Base-by-base conservation (phyloP, 2,797 vertebrate species). In the Ataeniobius toweri region DNA sequence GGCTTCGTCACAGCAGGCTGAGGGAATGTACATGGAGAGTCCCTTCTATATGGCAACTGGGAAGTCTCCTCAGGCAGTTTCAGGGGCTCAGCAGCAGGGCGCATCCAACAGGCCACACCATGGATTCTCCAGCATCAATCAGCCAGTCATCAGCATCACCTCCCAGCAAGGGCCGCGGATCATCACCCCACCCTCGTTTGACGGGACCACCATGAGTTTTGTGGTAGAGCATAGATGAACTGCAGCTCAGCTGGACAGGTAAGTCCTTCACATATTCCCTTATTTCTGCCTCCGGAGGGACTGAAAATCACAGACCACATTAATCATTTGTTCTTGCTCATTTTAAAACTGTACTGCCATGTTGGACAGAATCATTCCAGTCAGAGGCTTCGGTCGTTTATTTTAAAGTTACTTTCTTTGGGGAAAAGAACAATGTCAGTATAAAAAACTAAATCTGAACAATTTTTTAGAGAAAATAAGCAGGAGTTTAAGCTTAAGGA, bases 181-280 rank as follows among this genome's bases (percentile, higher is more conserved):
- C 89, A 95, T 99, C 0, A 97, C 98, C 0, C 97, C 98, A 0
- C 97, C 98, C 5, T 98, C 97, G 1, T 99, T 99, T 3, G 97
- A 99, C 0, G 97, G 98, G 82, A 99, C 97, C 79, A 99, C 98
- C 89, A 98, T 99, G 98, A 98, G 98, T 90, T 99, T 99, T 6
- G 97, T 99, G 92, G 97, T 99, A 90, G 98, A 99, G 90, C 98
- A 99, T 92, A 94, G 97, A 93, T 98, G 94, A 97, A 28, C 2
- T 0, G 69, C 59, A 41, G 70, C 72, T 77, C 36, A 58, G 48
- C 46, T 73, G 22, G 55, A 81, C 80, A 86, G 76, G 93, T 93
- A 86, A 93, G 92, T 85, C 3, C 1, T 22, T 87, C 6, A 26
- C 9, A 58, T 28, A 0, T 6, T 71, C 65, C 10, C n/a, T 12